Evolutionary conservation across 2,797 vertebrate species (phyloP).

Genomic region (Micrastur ruficollis): DNA sequence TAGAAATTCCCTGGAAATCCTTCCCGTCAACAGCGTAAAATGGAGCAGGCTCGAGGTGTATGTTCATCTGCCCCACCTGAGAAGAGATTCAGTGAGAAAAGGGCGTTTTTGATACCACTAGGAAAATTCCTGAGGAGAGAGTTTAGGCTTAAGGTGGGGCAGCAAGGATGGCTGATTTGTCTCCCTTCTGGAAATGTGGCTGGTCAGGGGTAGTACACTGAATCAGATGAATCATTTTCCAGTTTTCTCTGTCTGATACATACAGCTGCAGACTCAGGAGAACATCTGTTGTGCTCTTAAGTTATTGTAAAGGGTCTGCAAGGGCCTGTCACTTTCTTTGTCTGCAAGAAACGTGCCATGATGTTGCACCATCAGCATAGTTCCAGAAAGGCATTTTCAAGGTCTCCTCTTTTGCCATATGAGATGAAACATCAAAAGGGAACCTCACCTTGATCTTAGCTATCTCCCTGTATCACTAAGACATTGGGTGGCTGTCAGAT

Average conservation of each 20-base stretch:
- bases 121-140: neutral
- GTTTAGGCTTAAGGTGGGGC: slow-evolving; percentile 25
- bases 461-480: neutral
- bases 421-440: neutral
- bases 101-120: neutral
- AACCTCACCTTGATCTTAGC: neutral
- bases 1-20: neutral
- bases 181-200: neutral
- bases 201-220: neutral
- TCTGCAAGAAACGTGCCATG: slow-evolving; percentile 30
- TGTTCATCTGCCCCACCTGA: neutral
- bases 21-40: neutral
- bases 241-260: neutral
- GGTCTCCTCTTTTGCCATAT: neutral
- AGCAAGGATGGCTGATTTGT: neutral
- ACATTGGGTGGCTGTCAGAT: neutral
- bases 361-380: slow-evolving; percentile 19
- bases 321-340: slow-evolving; percentile 64
- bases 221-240: neutral
- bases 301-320: neutral
- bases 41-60: neutral
- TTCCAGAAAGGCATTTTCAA: neutral
- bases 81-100: neutral
- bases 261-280: neutral
- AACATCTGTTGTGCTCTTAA: neutral